Base-by-base conservation (phyloP, 2,797 vertebrate species). In the Enteromius anoplus region DNA sequence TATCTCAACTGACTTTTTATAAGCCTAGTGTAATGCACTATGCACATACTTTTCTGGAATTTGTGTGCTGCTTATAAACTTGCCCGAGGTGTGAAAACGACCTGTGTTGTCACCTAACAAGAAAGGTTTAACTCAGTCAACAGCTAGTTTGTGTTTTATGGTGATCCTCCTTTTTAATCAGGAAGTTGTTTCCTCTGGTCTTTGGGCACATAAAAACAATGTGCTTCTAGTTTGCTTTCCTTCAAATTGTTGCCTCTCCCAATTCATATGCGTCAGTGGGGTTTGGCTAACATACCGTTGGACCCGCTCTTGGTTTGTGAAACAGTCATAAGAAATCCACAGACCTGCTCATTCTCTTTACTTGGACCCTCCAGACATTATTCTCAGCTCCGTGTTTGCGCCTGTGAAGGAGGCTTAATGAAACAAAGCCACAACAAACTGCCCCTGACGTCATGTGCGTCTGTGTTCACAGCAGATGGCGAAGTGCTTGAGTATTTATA, bases 351-450 rank as follows among this genome's bases (percentile, higher is more conserved):
- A 69, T 80, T 88, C 79, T 86, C 85, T 88, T 86, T 86, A 86
- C 73, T 75, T 80, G 84, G 77, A 73, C 75, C 55, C 83, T 85
- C 78, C 53, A 84, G 82, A 80, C 77, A 83, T 83, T 86, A 87
- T 86, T 86, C 82, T 80, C 84, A 87, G 88, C 84, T 70, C 72
- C 4, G 37, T 75, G 69, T 77, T 78, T 32, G 69, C 40, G 64
- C 64, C 78, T 84, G 77, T 72, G 81, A 86, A 87, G 47, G 17
- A 81, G 60, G 80, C 75, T 58, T 80, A 85, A 82, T 84, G 85
- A 86, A 86, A 88, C 58, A 29, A 72, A 86, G 71, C 86, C 87
- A 86, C 88, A 86, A 86, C 88, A 88, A 85, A 88, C 86, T n/a
- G 5, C 26, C 73, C 69, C 73, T 89, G 89, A 88, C 87, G 87